Evolutionary conservation across 2,888 invertebrate genomes (phyloP).

Genomic region (Sarcophaga caerulescens): DNA sequence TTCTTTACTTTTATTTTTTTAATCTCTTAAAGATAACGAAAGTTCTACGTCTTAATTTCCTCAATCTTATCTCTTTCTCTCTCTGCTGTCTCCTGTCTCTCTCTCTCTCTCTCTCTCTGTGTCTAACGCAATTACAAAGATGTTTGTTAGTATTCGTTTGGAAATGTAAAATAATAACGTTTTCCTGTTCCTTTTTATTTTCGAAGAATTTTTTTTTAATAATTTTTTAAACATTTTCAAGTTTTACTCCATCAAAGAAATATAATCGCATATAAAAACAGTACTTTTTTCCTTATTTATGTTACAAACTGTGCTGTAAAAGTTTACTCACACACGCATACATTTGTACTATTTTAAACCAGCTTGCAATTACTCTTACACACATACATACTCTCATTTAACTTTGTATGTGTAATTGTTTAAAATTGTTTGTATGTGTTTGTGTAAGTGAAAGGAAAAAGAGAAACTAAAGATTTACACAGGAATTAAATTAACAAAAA

Average conservation of each 20-base stretch:
- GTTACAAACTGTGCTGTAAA: too few species aligned
- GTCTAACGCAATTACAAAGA: neutral
- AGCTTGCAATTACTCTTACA: neutral
- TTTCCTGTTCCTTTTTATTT: neutral
- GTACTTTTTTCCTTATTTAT: neutral
- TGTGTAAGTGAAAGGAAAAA: neutral
- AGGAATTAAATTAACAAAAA: constrained; percentile 53
- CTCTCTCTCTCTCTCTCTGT: too few species aligned
- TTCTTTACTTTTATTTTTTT: neutral
- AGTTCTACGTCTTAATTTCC: constrained; percentile 7
- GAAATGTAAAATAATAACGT: constrained; percentile 17
- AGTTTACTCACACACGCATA: too few species aligned
- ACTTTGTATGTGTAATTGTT: neutral
- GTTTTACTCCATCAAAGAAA: constrained; percentile 24
- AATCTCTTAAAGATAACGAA: constrained; percentile 21
- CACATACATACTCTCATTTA: neutral
- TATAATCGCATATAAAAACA: constrained; percentile 20
- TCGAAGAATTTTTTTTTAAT: neutral
- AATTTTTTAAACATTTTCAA: neutral
- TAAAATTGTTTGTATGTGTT: neutral
- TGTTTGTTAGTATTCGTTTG: neutral
- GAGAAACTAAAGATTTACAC: constrained; percentile 32
- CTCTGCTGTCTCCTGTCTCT: too few species aligned
- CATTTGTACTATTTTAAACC: neutral
- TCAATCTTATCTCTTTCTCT: neutral